A percentile compares a stretch with the other conserved stretches of the same genome.
phyloP scores from a whole-genome alignment of 2,113 vertebrate genomes.

The Jacana jacana region DNA sequence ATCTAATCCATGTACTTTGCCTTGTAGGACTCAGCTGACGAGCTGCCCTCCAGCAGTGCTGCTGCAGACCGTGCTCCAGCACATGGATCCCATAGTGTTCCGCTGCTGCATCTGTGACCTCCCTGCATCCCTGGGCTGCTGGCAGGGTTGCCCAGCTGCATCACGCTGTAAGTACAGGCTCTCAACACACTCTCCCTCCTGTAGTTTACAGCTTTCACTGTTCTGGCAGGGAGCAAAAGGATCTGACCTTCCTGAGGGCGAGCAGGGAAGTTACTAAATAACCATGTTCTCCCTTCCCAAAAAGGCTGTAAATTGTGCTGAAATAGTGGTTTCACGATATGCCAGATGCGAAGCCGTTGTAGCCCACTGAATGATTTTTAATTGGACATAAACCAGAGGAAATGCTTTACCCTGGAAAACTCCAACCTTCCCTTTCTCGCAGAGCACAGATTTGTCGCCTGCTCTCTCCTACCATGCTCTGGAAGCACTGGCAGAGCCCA shows the following conservation, averaged over 20 bases:
- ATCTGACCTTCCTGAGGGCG: conserved; percentile 58
- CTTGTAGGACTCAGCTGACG: not conserved
- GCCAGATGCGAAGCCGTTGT: conserved; percentile 65
- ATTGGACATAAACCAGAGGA: conserved; percentile 27
- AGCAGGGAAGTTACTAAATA: conserved; percentile 69
- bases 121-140: not conserved
- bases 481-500: not conserved
- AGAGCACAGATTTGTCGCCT: not conserved
- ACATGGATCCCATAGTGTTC: not conserved
- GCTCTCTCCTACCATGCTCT: not conserved
- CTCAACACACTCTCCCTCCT: not conserved
- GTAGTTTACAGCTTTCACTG: conserved; percentile 45
- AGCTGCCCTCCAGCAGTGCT: not conserved
- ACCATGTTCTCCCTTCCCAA: conserved; percentile 62
- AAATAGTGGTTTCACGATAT: conserved; percentile 60
- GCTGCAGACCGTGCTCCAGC: not conserved
- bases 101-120: not conserved
- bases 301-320: conserved; percentile 72
- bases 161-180: not conserved
- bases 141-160: not conserved
- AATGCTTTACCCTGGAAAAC: conserved; percentile 3
- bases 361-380: conserved; percentile 51
- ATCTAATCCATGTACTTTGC: not conserved
- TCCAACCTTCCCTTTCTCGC: not conserved
- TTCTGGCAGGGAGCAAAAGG: conserved; percentile 59